Evolutionary conservation across 2,888 invertebrate genomes (phyloP), one percentile per base, ranked within the genome.

Genomic region (Hypomecis punctinalis): DNA sequence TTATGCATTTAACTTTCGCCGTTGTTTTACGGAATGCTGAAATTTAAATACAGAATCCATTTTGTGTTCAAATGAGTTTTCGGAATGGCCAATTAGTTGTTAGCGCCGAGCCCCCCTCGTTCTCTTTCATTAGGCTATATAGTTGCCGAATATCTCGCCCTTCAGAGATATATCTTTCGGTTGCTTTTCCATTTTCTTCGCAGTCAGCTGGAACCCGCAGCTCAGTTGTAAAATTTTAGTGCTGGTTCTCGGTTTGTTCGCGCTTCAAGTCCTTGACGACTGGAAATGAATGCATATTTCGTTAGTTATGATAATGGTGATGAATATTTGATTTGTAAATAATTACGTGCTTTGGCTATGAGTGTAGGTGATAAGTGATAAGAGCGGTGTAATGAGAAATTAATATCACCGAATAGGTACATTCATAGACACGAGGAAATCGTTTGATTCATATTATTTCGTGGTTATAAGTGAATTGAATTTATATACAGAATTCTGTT

Each of bases 21-120:
- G 86, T 90, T 90, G 88, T 92, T 91, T 89, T 87, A 92, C 84
- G 82, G 88, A 91, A 91, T 89, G 88, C 86, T 88, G 83, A 90
- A 93, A 93, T 93, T 93, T 93, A 91, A 93, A 93, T 93, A 93
- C 90, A 86, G 84, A 93, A 93, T 87, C 93, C 93, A 92, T 93
- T 93, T 91, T 91, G 90, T 90, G 92, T 93, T 90, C 87, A 92
- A 93, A 93, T 92, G 93, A 93, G 93, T 93, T 93, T 93, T 90
- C 84, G 87, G 91, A 91, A 92, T 93, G 90, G 92, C 88, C 93
- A 93, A 93, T 93, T 93, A 93, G 93, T 92, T 92, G 93, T 93
- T 93, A 93, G 92, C 93, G 91, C 89, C 88, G 87, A 86, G 86
- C 90, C 88, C 86, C 90, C 90, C 91, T 89, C 91, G 88, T 90